Base-by-base conservation (phyloP, 2,888 invertebrate genomes). In the Erebia palarica region DNA sequence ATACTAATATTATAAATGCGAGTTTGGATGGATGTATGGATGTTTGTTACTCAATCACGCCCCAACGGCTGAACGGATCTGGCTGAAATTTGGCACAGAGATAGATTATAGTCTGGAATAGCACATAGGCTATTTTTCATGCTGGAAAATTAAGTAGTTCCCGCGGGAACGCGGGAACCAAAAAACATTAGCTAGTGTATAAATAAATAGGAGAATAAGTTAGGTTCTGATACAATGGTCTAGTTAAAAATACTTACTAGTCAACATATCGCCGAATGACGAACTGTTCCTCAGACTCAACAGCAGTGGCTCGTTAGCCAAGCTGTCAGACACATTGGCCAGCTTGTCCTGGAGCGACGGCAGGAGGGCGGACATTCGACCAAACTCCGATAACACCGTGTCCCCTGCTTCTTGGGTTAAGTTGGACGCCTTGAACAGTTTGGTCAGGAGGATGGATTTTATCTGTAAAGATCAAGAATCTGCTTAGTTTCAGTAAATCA, bases 381-480 rank as follows among this genome's bases (percentile, higher is more conserved):
- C 87, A 42, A 93, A 84, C 72, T 86, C 86, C 0, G 84, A 80
- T 18, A 94, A 75, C 0, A 94, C 87, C 0, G 76, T 73, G 36
- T 88, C 81, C 0, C 94, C 94, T 64, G 94, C 92, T 0, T 83
- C 78, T 60, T 86, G 82, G 0, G 93, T 93, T 61, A 95, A 80
- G 77, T 94, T 89, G 0, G 95, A 94, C 0, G 94, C 91, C 0
- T 81, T 73, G 80, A 94, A 88, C 14, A 95, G 87, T 73, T 92
- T 89, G 2, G 84, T 81, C 0, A 94, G 85, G 4, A 94, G 86
- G 0, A 83, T 83, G 11, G 84, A 82, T 82, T 91, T 90, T 1
- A 94, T 80, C 94, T 94, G 78, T 0, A 55, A 75, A 61, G 16
- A 51, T 65, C 10, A 42, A 11, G 21, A 21, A 21, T 1, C 27